Percentiles rank a stretch among this genome's conserved stretches.
Conservation (phyloP, 2,888 invertebrate species). For the Cepaea hortensis region DNA sequence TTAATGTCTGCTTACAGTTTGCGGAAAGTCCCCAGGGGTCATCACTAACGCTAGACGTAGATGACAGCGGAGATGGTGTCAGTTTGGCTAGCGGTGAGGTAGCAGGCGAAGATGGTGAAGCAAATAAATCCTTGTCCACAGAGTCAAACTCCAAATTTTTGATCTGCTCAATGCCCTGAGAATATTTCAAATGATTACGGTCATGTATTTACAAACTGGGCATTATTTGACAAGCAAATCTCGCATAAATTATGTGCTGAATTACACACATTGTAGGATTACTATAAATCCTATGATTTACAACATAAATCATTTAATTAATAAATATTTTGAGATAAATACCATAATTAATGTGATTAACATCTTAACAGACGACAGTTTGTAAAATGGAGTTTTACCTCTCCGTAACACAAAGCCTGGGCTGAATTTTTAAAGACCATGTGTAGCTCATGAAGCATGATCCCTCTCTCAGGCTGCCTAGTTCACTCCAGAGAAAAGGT, state of each 20-base stretch:
- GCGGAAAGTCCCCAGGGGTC: slow-evolving; percentile 57
- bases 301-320: too few relatives aligned
- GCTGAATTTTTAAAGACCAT: too few relatives aligned
- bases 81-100: slow-evolving; percentile 21
- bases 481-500: too few relatives aligned
- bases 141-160: slow-evolving; percentile 62
- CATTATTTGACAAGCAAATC: not conserved
- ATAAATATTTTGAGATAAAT: too few relatives aligned
- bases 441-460: too few relatives aligned
- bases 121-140: slow-evolving; percentile 53
- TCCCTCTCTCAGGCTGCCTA: too few relatives aligned
- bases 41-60: slow-evolving; percentile 24
- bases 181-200: not conserved
- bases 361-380: too few relatives aligned
- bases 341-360: too few relatives aligned
- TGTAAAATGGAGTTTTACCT: too few relatives aligned
- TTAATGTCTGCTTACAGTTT: slow-evolving; percentile 5
- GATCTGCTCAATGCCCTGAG: slow-evolving; percentile 63
- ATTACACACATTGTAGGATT: too few relatives aligned
- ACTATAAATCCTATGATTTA: too few relatives aligned
- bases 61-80: slow-evolving; percentile 24
- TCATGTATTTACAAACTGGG: not conserved
- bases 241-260: not conserved
- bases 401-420: too few relatives aligned
- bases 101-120: slow-evolving; percentile 35